phyloP scores from a whole-genome alignment of 2,888 invertebrate genomes.

The Agrochola lychnidis region DNA sequence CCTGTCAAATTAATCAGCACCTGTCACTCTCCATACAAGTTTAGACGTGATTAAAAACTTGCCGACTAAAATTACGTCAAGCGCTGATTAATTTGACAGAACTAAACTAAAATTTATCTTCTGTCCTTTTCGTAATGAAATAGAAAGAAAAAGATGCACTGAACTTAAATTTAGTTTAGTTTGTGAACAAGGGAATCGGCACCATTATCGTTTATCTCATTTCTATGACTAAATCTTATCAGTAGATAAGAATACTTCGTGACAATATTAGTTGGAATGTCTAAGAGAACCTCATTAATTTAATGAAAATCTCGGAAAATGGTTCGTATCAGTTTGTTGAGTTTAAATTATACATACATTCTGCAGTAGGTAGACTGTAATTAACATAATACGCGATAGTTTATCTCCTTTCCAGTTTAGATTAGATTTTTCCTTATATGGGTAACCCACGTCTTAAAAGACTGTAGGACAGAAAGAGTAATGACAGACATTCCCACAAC shows the following conservation, averaged over 20 bases:
- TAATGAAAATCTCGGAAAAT: not conserved
- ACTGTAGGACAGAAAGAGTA: not conserved
- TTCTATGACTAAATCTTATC: constrained; percentile 43
- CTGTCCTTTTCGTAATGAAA: no score
- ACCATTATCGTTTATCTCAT: constrained; percentile 16
- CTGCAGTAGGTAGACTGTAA: not conserved
- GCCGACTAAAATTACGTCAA: no score
- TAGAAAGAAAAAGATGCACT: no score
- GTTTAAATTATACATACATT: not conserved
- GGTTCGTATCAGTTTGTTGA: not conserved
- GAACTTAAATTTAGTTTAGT: no score
- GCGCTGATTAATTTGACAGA: no score
- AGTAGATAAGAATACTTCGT: constrained; percentile 22
- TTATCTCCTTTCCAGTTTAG: not conserved
- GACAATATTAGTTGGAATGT: constrained; percentile 10
- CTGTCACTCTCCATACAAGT: no score
- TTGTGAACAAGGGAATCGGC: no score
- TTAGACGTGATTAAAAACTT: no score
- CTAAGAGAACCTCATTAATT: constrained; percentile 6
- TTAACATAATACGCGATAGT: not conserved
- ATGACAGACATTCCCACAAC: not conserved
- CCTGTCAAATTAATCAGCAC: no score
- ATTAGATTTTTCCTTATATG: not conserved
- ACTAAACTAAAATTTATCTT: no score
- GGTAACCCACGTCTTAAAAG: not conserved